Percentiles rank a stretch among this genome's conserved stretches.
phyloP scores from a whole-genome alignment of 2,888 invertebrate species.

The Epirrhoe tristata region DNA sequence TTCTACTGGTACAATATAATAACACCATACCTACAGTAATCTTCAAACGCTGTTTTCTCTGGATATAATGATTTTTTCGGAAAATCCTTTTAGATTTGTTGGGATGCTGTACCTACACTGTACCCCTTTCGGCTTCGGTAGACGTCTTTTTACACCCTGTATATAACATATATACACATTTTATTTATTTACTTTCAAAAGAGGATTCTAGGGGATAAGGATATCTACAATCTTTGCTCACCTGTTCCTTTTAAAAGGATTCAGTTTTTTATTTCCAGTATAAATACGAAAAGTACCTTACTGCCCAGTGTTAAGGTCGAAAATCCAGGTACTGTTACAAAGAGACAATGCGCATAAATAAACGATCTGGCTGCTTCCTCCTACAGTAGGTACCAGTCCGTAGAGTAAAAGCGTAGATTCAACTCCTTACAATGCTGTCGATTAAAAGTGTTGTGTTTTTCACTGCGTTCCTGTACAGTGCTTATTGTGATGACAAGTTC shows the following conservation, averaged over 20 bases:
- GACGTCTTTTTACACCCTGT: no score
- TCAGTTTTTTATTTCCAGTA: not conserved
- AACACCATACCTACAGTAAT: no score
- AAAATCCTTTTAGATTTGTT: no score
- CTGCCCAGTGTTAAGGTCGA: slow-evolving; percentile 17
- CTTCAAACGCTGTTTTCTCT: no score
- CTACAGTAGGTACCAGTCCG: slow-evolving; percentile 66
- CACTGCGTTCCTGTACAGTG: slow-evolving; percentile 49
- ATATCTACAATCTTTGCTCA: not conserved
- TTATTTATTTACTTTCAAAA: no score
- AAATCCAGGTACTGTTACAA: slow-evolving; percentile 7
- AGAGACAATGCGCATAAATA: slow-evolving; percentile 64
- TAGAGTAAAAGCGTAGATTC: slow-evolving; percentile 53
- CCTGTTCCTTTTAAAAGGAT: not conserved
- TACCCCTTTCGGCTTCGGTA: no score
- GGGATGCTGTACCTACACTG: no score
- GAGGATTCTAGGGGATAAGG: no score
- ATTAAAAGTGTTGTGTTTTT: slow-evolving; percentile 58
- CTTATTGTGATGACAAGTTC: slow-evolving; percentile 54
- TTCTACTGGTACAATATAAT: no score
- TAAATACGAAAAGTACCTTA: not conserved
- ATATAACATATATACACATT: no score
- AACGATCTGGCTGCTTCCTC: slow-evolving; percentile 47
- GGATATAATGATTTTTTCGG: no score
- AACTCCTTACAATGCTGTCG: slow-evolving; percentile 57